phyloP scores from a whole-genome alignment of 2,888 invertebrate species.

The Scaptomyza flava region DNA sequence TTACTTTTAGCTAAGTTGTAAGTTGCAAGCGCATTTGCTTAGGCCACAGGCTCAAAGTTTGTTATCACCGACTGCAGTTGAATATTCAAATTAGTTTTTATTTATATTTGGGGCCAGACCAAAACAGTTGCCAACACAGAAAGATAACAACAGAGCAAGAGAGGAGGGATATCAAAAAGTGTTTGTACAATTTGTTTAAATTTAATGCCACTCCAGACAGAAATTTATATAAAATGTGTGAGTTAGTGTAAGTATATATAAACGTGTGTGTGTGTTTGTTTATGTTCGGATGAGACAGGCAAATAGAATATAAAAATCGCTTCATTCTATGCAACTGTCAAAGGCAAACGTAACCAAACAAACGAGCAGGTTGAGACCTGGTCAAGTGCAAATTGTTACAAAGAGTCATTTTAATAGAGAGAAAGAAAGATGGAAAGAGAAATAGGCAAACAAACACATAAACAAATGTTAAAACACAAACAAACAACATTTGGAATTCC shows the following conservation, averaged over 20 bases:
- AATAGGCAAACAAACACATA: background rate
- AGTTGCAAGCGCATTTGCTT: slow-evolving; percentile 59
- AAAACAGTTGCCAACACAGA: slow-evolving; percentile 8
- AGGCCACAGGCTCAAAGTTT: slow-evolving; percentile 61
- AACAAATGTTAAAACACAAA: slow-evolving; percentile 24
- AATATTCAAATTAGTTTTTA: slow-evolving; percentile 68
- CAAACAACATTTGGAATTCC: slow-evolving; percentile 71
- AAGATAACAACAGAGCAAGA: background rate
- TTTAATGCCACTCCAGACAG: slow-evolving; percentile 67
- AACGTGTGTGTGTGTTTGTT: slow-evolving; percentile 5
- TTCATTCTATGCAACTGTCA: slow-evolving; percentile 57
- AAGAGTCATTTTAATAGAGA: slow-evolving; percentile 14
- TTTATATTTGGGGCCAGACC: slow-evolving; percentile 13
- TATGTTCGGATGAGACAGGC: slow-evolving; percentile 38
- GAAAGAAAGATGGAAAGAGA: slow-evolving; percentile 2
- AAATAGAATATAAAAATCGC: slow-evolving; percentile 58
- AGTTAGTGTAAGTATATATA: slow-evolving; percentile 1
- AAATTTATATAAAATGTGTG: slow-evolving; percentile 63
- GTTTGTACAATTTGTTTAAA: slow-evolving; percentile 75
- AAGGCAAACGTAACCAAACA: slow-evolving; percentile 49
- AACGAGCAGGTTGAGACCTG: slow-evolving; percentile 49
- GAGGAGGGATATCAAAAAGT: slow-evolving; percentile 57
- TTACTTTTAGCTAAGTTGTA: slow-evolving; percentile 36
- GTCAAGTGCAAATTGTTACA: slow-evolving; percentile 64
- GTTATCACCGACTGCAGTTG: slow-evolving; percentile 68